Evolutionary conservation across 2,797 vertebrate genomes (phyloP), one percentile per base, ranked within the genome.

Genomic region (Argya squamiceps): DNA sequence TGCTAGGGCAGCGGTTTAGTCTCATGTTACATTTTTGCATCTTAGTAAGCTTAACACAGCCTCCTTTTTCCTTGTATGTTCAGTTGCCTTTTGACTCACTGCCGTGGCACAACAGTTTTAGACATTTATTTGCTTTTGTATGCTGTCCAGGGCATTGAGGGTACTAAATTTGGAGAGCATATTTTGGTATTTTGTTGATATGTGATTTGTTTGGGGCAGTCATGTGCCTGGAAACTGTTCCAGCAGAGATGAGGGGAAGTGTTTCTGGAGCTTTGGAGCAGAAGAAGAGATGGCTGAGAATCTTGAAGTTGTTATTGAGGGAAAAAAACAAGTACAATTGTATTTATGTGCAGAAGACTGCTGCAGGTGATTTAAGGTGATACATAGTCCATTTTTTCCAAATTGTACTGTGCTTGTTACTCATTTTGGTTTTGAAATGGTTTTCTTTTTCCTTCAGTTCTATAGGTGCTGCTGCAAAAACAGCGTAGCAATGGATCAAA

Each of bases 401-500:
- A 46, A 53, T 29, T 39, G 4, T 59, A 9, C 34, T 34, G 11
- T 74, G 6, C 19, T 84, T 67, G 5, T 68, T 86, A 79, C 23
- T 91, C 1, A 64, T 53, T 94, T 88, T 80, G 15, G 2, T 15
- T 56, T 59, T 55, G 14, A 10, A 17, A 9, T 10, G 14, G 6
- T 6, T n/a, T 59, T 79, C 83, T 92, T 84, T 63, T 82, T 0
- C 53, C 21, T 94, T 92, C 67, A 97, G 95, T 91, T 91, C 93
- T 96, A 49, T 71, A 97, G 92, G 86, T 86, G 79, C 85, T 83
- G 50, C 29, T 96, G 67, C 78, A 96, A 86, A 84, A 92, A 86
- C 87, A 89, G n/a, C 58, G 91, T 96, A 96, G 91, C 92, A 84
- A 99, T 99, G 99, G 99, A 99, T 86, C 91, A 97, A 97, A 99